Evolutionary conservation across 2,113 vertebrate species (phyloP), one percentile per base, ranked within the genome.

Genomic region (Scytalopus superciliaris): DNA sequence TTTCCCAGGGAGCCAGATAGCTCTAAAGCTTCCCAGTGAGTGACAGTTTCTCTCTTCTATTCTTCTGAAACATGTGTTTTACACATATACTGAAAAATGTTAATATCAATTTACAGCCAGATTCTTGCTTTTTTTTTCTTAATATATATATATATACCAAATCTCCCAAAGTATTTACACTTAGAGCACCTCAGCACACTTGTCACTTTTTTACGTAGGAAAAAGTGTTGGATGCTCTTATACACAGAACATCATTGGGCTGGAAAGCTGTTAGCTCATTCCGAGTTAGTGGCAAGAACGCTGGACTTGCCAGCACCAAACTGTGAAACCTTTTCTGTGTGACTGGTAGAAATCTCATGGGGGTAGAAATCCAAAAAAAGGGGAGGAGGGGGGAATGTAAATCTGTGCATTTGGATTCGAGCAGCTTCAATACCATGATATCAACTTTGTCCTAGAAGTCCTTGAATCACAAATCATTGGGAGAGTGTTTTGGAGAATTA

Each of bases 21-120:
- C 94, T 96, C 94, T 96, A 96, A 97, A 97, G 96, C 94, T 95
- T 96, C 96, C 96, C 94, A 95, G 96, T 97, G 96, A 96, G 93
- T 96, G 96, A 95, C 96, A 96, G 96, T 97, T 97, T 97, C 92
- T 97, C 94, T 97, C 96, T 96, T 96, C 92, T 97, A 96, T 96
- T 97, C 96, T 96, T 94, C 95, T 96, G 76, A 95, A 95, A 88
- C 92, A 96, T 95, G 92, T 97, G 96, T 95, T 94, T 96, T 95
- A 95, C 96, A 97, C 96, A 95, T 96, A 93, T 95, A 92, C 94
- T 97, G 94, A 87, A 93, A 97, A 96, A 97, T 96, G 96, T 96
- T 95, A 95, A 96, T 97, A 97, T 74, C 93, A 75, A 87, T 96
- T 96, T 95, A 52, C 93, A 96, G 93, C 79, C 88, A 96, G 88